Evolutionary conservation across 2,113 vertebrate species (phyloP).

Genomic region (Scytalopus superciliaris): DNA sequence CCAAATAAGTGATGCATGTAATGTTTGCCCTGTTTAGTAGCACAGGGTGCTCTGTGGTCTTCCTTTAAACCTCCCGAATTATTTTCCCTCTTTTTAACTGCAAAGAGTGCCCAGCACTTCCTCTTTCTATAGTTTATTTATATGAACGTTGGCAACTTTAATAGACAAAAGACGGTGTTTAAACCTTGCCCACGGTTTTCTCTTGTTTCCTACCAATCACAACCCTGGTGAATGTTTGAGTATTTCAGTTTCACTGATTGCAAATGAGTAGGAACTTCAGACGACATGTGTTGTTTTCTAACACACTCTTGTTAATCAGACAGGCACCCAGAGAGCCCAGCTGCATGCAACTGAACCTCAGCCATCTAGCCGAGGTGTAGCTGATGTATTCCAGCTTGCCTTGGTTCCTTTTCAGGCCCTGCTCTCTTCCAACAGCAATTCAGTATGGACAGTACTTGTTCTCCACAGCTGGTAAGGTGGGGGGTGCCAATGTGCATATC

Average conservation of each 20-base stretch:
- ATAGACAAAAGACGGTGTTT: background rate
- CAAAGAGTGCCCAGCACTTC: background rate
- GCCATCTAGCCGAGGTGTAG: background rate
- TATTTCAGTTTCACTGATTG: conserved; percentile 45
- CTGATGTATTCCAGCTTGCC: background rate
- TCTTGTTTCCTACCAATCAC: background rate
- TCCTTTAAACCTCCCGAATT: background rate
- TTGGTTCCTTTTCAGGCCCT: background rate
- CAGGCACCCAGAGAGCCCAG: conserved; percentile 6
- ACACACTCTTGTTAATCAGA: conserved; percentile 37
- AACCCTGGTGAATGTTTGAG: background rate
- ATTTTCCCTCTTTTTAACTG: background rate
- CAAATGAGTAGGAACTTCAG: background rate
- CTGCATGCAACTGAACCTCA: background rate
- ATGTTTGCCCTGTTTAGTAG: background rate
- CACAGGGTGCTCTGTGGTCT: background rate
- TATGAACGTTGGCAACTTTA: conserved; percentile 16
- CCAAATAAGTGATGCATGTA: background rate
- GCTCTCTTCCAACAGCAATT: background rate
- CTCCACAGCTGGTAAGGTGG: background rate
- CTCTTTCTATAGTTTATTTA: conserved; percentile 22
- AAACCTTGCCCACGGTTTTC: background rate
- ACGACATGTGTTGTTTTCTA: conserved; percentile 16
- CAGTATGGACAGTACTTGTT: background rate
- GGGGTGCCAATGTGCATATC: too few relatives aligned